phyloP scores from a whole-genome alignment of 2,797 vertebrate genomes.

The Leptodactylus fallax region DNA sequence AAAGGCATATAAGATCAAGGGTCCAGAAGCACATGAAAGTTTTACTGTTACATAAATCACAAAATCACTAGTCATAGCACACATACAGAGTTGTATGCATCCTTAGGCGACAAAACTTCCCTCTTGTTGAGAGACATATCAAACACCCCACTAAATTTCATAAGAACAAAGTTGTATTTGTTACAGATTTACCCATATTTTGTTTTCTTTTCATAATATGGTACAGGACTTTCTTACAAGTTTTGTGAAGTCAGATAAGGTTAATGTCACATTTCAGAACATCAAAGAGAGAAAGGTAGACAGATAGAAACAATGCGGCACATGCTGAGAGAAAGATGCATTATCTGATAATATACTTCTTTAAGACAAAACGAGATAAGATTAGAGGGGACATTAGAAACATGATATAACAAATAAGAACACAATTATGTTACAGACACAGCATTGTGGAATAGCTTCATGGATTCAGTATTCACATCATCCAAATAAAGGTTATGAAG shows the following conservation, averaged over 20 bases:
- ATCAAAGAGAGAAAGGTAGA: constrained; percentile 6
- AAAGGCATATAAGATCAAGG: background rate
- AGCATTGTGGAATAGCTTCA: background rate
- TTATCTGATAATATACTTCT: constrained; percentile 51
- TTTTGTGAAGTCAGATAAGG: constrained; percentile 31
- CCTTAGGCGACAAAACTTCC: background rate
- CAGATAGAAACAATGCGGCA: constrained; percentile 16
- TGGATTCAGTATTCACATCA: constrained; percentile 1
- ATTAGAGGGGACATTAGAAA: constrained; percentile 38
- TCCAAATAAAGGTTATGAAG: constrained; percentile 11
- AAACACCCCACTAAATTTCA: background rate
- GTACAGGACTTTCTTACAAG: background rate
- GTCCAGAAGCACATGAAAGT: too few relatives aligned
- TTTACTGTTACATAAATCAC: too few relatives aligned
- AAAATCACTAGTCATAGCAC: too few relatives aligned
- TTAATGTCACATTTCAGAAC: constrained; percentile 14
- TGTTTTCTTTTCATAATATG: background rate
- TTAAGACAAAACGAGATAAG: constrained; percentile 45
- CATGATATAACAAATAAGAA: constrained; percentile 32
- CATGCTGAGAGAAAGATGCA: constrained; percentile 27
- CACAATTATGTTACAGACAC: constrained; percentile 42
- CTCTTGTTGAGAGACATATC: background rate
- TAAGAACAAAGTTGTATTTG: background rate
- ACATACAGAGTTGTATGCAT: background rate
- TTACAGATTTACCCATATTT: background rate